Evolutionary conservation across 2,888 invertebrate species (phyloP).

Genomic region (Hoplodrina ambigua): DNA sequence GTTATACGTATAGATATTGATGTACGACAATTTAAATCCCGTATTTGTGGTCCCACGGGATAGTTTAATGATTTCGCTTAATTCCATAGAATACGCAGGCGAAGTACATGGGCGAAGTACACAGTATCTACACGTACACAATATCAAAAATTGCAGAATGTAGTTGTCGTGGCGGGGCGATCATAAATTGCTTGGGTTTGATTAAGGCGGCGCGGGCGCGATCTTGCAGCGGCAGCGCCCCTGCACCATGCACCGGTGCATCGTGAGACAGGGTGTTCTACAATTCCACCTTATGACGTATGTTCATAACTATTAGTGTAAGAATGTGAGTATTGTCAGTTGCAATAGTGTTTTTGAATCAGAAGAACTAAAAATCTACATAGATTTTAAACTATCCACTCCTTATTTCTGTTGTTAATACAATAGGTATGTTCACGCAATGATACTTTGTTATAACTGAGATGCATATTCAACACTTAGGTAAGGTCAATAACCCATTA

Average conservation of each 20-base stretch:
- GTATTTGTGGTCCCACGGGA: too few species aligned
- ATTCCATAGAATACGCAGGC: too few species aligned
- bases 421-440: not conserved
- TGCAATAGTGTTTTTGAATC: too few species aligned
- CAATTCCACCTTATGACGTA: not conserved
- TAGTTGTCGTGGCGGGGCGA: constrained; percentile 63
- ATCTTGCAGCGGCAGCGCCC: constrained; percentile 72
- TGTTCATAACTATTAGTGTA: not conserved
- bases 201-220: constrained; percentile 81
- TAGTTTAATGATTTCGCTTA: too few species aligned
- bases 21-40: too few species aligned
- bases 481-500: not conserved
- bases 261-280: constrained; percentile 72
- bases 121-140: not conserved
- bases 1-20: too few species aligned
- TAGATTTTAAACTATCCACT: not conserved
- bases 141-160: constrained; percentile 64
- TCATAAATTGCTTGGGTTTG: constrained; percentile 89
- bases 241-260: constrained; percentile 80
- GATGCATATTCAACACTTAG: constrained; percentile 4
- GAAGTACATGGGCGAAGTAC: too few species aligned
- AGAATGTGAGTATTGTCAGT: not conserved
- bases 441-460: not conserved
- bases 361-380: too few species aligned
- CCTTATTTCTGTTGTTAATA: too few species aligned